phyloP scores from a whole-genome alignment of 2,113 vertebrate genomes.

The Pterocles gutturalis region DNA sequence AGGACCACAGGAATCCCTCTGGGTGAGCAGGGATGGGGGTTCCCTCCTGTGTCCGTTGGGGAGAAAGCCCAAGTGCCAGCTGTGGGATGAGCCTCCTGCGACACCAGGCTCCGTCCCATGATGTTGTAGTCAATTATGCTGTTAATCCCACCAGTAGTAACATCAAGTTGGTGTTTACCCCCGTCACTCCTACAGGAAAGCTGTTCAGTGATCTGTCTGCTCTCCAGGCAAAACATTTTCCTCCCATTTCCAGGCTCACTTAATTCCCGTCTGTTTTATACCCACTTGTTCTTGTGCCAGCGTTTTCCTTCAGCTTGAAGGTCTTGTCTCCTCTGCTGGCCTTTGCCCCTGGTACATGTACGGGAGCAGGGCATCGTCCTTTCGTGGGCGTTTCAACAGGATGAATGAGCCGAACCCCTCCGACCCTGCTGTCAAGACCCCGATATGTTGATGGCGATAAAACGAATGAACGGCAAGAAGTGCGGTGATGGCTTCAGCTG shows the following conservation, averaged over 20 bases:
- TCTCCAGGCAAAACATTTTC: background rate
- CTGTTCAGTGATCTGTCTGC: slow-evolving; percentile 50
- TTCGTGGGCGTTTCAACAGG: background rate
- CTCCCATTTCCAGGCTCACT: background rate
- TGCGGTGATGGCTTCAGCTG: accelerated
- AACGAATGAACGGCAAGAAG: background rate
- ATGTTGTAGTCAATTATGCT: background rate
- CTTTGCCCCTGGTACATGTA: accelerated
- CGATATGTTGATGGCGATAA: background rate
- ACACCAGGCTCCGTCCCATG: background rate
- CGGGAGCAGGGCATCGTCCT: background rate
- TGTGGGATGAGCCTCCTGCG: background rate
- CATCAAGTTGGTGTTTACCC: slow-evolving; percentile 36
- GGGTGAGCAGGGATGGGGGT: background rate
- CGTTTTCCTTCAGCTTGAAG: accelerated
- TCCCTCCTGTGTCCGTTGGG: accelerated
- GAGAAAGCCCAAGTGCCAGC: background rate
- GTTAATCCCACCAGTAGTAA: slow-evolving; percentile 6
- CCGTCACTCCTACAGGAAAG: slow-evolving; percentile 43
- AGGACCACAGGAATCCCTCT: background rate
- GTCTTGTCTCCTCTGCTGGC: background rate
- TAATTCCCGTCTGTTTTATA: background rate
- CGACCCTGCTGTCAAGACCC: background rate
- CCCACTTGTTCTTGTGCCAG: background rate
- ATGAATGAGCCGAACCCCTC: background rate